Conservation (phyloP, 1,140 invertebrate genomes). For the Drosophila miranda region DNA sequence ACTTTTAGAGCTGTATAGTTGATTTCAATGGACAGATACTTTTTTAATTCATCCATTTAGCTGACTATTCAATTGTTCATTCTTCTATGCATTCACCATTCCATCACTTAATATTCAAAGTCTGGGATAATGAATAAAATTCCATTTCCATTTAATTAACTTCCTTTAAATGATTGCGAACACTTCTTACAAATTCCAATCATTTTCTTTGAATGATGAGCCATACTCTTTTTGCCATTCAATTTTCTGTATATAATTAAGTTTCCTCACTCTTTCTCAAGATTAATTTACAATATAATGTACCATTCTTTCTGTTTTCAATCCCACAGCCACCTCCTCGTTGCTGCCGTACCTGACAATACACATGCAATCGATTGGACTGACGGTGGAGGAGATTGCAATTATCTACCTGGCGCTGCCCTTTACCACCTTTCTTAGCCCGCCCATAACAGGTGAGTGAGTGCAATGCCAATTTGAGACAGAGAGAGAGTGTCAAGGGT, state of each 20-base stretch:
- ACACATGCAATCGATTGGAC: conserved; percentile 93
- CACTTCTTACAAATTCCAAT: not conserved
- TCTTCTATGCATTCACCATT: no score
- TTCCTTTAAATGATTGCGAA: not conserved
- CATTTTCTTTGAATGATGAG: conserved; percentile 1
- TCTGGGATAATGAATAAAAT: not conserved
- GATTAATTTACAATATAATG: conserved; percentile 17
- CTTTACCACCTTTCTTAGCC: conserved; percentile 90
- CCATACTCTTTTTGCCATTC: not conserved
- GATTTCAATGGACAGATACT: no score
- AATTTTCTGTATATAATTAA: conserved; percentile 28
- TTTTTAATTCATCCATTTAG: no score
- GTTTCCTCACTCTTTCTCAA: not conserved
- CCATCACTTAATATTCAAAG: not conserved
- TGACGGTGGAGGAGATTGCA: conserved; percentile 92
- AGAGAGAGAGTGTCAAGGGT: not conserved
- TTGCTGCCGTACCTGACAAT: conserved; percentile 92
- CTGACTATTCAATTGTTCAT: no score
- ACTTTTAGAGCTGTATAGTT: no score
- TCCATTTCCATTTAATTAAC: conserved; percentile 7
- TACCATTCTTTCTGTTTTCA: conserved; percentile 66
- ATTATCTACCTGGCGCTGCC: conserved; percentile 92
- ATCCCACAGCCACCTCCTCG: conserved; percentile 87
- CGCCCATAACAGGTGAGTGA: conserved; percentile 88
- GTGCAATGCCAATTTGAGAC: not conserved